Conservation (phyloP, 2,113 vertebrate genomes). For the Crypturellus undulatus region DNA sequence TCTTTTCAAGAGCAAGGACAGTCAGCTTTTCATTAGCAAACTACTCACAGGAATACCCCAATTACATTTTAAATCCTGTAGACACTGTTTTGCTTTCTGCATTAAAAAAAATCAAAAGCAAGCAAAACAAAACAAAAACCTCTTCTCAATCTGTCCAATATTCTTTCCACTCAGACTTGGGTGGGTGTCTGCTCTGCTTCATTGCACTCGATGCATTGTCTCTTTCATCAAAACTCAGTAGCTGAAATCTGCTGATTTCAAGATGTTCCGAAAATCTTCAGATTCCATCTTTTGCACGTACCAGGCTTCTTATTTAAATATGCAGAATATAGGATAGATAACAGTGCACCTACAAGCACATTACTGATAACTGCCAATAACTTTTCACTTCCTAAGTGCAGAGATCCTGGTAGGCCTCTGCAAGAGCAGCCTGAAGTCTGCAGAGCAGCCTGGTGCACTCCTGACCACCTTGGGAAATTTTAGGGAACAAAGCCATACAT, state of each 20-base stretch:
- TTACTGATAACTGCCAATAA: not conserved
- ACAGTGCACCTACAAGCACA: not conserved
- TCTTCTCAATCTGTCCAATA: not conserved
- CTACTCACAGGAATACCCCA: not conserved
- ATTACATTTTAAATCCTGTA: not conserved
- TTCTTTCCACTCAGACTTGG: not conserved
- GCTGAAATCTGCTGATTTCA: not conserved
- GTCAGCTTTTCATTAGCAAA: not conserved
- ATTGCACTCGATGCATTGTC: not conserved
- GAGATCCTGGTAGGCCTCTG: not conserved
- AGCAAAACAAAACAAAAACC: no score
- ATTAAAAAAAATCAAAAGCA: not conserved
- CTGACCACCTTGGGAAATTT: not conserved
- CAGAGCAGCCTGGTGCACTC: not conserved
- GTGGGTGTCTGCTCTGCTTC: not conserved
- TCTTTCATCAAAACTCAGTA: not conserved
- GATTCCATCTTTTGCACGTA: not conserved
- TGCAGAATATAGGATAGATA: not conserved
- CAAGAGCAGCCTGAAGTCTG: not conserved
- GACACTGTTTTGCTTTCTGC: not conserved
- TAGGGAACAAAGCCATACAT: not conserved
- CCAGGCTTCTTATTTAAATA: not conserved
- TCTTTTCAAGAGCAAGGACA: not conserved
- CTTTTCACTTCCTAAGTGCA: not conserved
- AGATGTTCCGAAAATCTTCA: not conserved